phyloP scores from a whole-genome alignment of 2,888 invertebrate genomes.

The Hedychridium roseum region DNA sequence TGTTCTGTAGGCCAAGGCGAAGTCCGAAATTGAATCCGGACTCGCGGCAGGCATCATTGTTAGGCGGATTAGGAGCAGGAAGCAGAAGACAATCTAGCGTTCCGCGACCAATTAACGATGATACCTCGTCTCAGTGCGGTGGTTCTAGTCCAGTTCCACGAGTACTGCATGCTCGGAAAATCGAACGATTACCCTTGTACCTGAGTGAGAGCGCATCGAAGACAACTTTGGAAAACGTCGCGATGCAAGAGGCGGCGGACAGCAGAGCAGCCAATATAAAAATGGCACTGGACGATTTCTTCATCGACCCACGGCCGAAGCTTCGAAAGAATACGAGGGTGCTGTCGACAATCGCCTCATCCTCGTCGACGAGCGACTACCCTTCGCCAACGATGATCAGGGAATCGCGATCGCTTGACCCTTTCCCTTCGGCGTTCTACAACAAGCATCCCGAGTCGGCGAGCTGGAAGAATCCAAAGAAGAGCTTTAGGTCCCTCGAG shows the following conservation, averaged over 20 bases:
- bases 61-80: constrained; percentile 69
- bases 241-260: constrained; percentile 46
- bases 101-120: constrained; percentile 61
- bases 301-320: constrained; percentile 43
- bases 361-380: constrained; percentile 61
- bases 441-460: constrained; percentile 50
- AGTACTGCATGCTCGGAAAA: constrained; percentile 51
- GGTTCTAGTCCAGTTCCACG: constrained; percentile 65
- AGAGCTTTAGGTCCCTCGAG: constrained; percentile 64
- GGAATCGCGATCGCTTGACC: constrained; percentile 74
- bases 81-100: constrained; percentile 75
- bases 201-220: constrained; percentile 67
- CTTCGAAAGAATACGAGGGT: constrained; percentile 62
- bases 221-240: constrained; percentile 63
- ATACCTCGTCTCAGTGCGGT: constrained; percentile 63
- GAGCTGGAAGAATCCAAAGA: constrained; percentile 52
- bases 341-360: constrained; percentile 74
- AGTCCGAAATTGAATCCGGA: constrained; percentile 82
- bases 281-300: constrained; percentile 54
- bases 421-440: constrained; percentile 65
- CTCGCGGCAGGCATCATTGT: constrained; percentile 79
- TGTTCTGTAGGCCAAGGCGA: constrained; percentile 83
- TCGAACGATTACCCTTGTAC: constrained; percentile 65
- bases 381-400: constrained; percentile 62
- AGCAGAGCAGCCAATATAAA: constrained; percentile 51